Percentiles rank a stretch among this genome's conserved stretches.
phyloP scores from a whole-genome alignment of 2,888 invertebrate genomes.

The Ischnura elegans region DNA sequence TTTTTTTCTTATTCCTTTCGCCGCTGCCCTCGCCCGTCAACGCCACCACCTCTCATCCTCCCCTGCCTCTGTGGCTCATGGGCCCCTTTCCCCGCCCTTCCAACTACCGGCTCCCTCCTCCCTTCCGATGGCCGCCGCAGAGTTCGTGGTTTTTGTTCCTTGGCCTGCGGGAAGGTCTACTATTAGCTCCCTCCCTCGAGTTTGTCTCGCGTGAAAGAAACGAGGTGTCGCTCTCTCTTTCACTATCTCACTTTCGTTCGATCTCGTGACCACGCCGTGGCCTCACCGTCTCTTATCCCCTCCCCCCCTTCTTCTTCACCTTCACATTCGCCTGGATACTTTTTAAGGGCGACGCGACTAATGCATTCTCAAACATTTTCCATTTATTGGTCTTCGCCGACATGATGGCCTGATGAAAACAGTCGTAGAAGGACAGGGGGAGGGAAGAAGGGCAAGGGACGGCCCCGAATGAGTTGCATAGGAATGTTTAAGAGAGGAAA shows the following conservation, averaged over 20 bases:
- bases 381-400: too few species aligned
- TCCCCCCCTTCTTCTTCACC: too few species aligned
- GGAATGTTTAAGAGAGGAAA: too few species aligned
- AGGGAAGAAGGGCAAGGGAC: too few species aligned
- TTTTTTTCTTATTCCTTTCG: not conserved
- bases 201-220: not conserved
- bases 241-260: not conserved
- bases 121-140: not conserved
- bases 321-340: not conserved
- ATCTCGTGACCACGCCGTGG: conserved; percentile 14
- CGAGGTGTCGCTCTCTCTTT: not conserved
- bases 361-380: too few species aligned
- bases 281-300: not conserved
- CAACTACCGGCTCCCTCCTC: not conserved
- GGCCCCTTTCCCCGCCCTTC: not conserved
- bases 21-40: not conserved
- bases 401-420: too few species aligned
- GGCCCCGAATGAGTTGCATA: too few species aligned
- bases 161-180: conserved; percentile 61
- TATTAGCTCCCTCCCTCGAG: conserved; percentile 2
- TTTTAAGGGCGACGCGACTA: not conserved
- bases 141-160: conserved; percentile 56
- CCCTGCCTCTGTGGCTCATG: not conserved
- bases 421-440: too few species aligned
- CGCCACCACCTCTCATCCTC: not conserved